Conservation (phyloP, 2,888 invertebrate species). For the Salticus scenicus region DNA sequence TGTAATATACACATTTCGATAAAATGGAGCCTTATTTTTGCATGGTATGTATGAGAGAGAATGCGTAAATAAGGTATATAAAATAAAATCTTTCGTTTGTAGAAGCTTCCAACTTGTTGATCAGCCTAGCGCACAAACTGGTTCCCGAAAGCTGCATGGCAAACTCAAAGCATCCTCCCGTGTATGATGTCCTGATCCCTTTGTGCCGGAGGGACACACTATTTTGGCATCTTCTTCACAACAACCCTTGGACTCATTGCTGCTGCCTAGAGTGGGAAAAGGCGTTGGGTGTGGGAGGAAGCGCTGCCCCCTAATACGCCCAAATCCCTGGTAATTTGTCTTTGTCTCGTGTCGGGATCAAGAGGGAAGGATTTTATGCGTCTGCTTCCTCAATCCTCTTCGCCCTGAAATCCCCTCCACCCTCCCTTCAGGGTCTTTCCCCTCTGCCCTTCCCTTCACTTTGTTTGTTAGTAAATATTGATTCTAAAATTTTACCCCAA, state of each 20-base stretch:
- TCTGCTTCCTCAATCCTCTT: slow-evolving; percentile 65
- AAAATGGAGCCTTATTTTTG: too few species aligned
- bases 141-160: not conserved
- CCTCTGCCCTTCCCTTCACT: slow-evolving; percentile 4
- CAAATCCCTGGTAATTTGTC: slow-evolving; percentile 68
- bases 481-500: slow-evolving; percentile 52
- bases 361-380: slow-evolving; percentile 69
- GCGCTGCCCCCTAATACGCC: slow-evolving; percentile 49
- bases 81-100: too few species aligned
- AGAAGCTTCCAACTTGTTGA: not conserved
- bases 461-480: slow-evolving; percentile 70
- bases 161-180: slow-evolving; percentile 2
- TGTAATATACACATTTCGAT: too few species aligned
- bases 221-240: slow-evolving; percentile 17
- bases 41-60: too few species aligned
- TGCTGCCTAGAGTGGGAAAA: not conserved
- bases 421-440: not conserved
- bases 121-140: slow-evolving; percentile 1
- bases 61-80: too few species aligned
- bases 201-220: slow-evolving; percentile 1
- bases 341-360: slow-evolving; percentile 69
- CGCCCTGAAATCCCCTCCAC: slow-evolving; percentile 22
- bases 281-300: slow-evolving; percentile 5
- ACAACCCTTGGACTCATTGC: slow-evolving; percentile 11
- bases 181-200: slow-evolving; percentile 6